Evolutionary conservation across 1,140 invertebrate species (phyloP).

Genomic region (Theocolax elegans): DNA sequence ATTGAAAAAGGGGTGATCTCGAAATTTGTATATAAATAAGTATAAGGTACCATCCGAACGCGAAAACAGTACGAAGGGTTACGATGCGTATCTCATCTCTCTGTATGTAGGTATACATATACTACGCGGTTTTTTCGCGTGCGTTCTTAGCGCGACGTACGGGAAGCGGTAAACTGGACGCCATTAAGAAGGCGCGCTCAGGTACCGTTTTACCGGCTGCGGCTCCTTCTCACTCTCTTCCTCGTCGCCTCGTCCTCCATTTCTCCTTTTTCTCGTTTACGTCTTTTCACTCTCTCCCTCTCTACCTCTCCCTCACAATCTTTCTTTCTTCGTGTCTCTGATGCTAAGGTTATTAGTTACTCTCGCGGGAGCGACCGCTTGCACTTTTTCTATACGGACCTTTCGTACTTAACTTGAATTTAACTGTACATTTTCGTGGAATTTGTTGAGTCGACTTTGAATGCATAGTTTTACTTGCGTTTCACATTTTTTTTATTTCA

Average conservation of each 20-base stretch:
- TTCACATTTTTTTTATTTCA: too few species aligned
- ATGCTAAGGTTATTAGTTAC: background rate
- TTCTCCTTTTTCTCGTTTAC: background rate
- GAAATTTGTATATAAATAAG: too few species aligned
- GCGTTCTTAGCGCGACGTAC: constrained; percentile 20
- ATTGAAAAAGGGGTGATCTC: too few species aligned
- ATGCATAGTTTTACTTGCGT: too few species aligned
- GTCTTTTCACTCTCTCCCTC: constrained; percentile 25
- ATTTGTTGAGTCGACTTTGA: background rate
- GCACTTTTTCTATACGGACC: background rate
- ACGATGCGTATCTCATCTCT: background rate
- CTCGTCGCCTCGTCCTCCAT: background rate
- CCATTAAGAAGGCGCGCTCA: constrained; percentile 27
- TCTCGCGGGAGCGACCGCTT: background rate
- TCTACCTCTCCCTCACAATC: background rate
- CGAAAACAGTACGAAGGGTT: too few species aligned
- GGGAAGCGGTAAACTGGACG: constrained; percentile 44
- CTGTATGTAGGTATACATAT: background rate
- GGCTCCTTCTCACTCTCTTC: background rate
- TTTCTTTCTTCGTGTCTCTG: background rate
- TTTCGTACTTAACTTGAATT: background rate
- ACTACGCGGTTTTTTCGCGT: background rate
- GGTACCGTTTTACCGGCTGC: background rate
- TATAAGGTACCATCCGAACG: too few species aligned
- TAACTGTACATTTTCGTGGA: background rate